phyloP scores from a whole-genome alignment of 92 coral and sea anemone species.

The Actinernus sp. region DNA sequence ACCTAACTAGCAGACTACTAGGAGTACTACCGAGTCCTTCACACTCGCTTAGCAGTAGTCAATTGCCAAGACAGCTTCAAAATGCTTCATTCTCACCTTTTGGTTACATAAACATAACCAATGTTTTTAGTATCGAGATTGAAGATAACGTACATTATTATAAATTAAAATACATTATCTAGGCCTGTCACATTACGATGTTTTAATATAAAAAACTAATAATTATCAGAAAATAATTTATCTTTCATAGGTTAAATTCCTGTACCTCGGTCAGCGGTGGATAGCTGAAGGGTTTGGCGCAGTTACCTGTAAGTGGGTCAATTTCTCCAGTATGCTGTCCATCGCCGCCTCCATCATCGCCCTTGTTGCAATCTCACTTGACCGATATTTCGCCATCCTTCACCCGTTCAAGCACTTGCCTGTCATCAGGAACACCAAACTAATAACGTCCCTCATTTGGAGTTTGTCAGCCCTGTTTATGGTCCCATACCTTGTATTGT shows the following conservation, averaged over 20 bases:
- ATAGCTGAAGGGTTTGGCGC: conserved; percentile 76
- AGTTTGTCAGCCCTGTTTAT: conserved; percentile 64
- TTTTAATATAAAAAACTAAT: too few relatives aligned
- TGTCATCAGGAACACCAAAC: conserved; percentile 80
- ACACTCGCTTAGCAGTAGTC: too few relatives aligned
- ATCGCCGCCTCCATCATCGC: conserved; percentile 82
- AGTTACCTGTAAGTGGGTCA: conserved; percentile 82
- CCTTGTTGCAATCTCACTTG: conserved; percentile 81
- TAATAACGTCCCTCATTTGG: conserved; percentile 79
- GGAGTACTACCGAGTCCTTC: too few relatives aligned
- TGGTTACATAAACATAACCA: too few relatives aligned
- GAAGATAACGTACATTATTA: too few relatives aligned
- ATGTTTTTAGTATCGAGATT: too few relatives aligned
- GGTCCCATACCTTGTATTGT: conserved; percentile 73
- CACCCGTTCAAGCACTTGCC: conserved; percentile 83
- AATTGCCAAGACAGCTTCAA: too few relatives aligned
- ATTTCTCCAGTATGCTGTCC: conserved; percentile 76
- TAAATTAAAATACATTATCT: too few relatives aligned
- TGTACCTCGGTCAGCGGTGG: conserved; percentile 69
- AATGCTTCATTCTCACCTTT: too few relatives aligned
- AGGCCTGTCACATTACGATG: too few relatives aligned
- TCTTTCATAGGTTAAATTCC: conserved; percentile 72
- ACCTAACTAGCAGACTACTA: too few relatives aligned
- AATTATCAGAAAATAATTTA: too few relatives aligned
- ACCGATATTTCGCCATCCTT: conserved; percentile 86